Base-by-base conservation (phyloP, 2,797 vertebrate species). In the Thunnus albacares region DNA sequence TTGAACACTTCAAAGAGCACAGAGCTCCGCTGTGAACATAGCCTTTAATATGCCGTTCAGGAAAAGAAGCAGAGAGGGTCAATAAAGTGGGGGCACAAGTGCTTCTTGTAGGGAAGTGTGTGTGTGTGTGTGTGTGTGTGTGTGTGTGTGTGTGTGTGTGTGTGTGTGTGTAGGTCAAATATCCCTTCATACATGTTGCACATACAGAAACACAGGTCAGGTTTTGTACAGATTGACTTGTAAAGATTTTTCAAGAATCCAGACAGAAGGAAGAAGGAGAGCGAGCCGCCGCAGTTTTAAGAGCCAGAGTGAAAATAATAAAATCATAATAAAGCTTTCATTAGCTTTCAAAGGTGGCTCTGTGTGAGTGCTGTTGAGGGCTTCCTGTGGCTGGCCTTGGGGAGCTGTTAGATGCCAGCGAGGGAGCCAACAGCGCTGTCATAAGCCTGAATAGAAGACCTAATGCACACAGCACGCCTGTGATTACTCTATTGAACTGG, bases 291-390 rank as follows among this genome's bases (percentile, higher is more conserved):
- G 55, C 71, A 61, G 62, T 80, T 87, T 85, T 79, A 89, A 80
- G 60, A 69, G 77, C 75, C 52, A 57, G 62, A 84, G 82, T 85
- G 72, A 92, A 90, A 90, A 93, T 90, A 85, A 89, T 90, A 90
- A 90, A 76, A 89, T 90, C 80, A 94, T 91, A 92, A 91, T 91
- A 91, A 90, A 90, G 82, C 92, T 93, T 93, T 94, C 89, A 93
- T 92, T 88, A 80, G 86, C 77, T 90, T 89, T 94, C 80, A 94
- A 94, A 93, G 92, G 90, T 83, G 87, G 75, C 89, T 91, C 89
- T 92, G 92, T 94, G 84, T 87, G 88, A 79, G 83, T 30, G 79
- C 89, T 86, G 88, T 38, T n/a, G 66, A 81, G 75, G 81, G 74
- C 81, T 92, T 91, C 91, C 89, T 82, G 86, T 18, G 61, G 85